Evolutionary conservation across 2,113 vertebrate species (phyloP).

Genomic region (Lophotis ruficrista): DNA sequence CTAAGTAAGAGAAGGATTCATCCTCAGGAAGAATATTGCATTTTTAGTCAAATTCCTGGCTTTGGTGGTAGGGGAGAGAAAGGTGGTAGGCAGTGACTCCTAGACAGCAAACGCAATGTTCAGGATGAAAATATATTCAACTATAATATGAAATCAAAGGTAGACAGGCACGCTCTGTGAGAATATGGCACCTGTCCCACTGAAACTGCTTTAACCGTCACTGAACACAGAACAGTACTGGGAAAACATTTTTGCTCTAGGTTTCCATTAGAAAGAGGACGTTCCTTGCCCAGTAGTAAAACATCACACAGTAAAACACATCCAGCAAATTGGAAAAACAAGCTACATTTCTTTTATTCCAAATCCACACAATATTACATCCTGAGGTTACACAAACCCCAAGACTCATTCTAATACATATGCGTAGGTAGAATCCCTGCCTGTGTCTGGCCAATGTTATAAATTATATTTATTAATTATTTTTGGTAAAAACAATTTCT

Average conservation of each 20-base stretch:
- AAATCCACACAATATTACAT: background rate
- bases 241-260: background rate
- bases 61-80: no score
- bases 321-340: background rate
- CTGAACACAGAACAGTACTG: background rate
- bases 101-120: no score
- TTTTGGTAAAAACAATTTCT: background rate
- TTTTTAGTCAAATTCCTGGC: no score
- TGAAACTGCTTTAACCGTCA: background rate
- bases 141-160: background rate
- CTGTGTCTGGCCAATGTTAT: background rate
- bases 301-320: background rate
- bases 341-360: background rate
- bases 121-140: background rate
- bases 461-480: background rate
- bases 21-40: no score
- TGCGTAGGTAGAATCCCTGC: conserved; percentile 2
- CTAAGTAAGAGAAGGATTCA: no score
- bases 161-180: background rate
- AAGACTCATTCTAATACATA: background rate
- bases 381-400: background rate
- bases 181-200: background rate
- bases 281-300: background rate
- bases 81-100: no score
- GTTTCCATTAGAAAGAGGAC: background rate